phyloP scores from a whole-genome alignment of 1,140 invertebrate genomes.

The Brachionus calyciflorus region DNA sequence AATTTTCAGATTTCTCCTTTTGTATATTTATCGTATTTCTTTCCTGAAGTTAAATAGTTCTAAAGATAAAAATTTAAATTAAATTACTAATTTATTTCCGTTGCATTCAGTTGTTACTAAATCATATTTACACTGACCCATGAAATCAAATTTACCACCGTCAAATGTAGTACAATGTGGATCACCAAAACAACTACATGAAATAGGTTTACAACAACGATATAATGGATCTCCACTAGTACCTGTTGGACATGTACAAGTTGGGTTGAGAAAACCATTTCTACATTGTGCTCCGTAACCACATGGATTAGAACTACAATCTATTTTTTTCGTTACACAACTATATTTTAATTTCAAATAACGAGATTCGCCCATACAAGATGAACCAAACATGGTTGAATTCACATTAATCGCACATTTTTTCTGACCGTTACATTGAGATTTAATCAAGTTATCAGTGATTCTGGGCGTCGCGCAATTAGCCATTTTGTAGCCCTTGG shows the following conservation, averaged over 20 bases:
- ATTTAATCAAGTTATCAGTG: background rate
- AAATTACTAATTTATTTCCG: background rate
- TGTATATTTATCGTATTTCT: no score
- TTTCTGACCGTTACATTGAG: background rate
- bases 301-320: constrained; percentile 4
- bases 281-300: background rate
- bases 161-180: background rate
- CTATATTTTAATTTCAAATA: background rate
- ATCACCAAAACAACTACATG: background rate
- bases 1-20: no score
- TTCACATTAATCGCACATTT: background rate
- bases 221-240: constrained; percentile 1
- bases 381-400: background rate
- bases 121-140: background rate
- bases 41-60: background rate
- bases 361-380: background rate
- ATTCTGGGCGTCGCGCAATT: background rate
- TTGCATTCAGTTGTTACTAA: constrained; percentile 26
- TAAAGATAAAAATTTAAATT: background rate
- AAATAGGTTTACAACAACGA: constrained; percentile 17
- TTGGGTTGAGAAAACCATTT: background rate
- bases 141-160: background rate
- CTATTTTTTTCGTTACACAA: constrained; percentile 5
- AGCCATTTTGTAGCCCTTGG: background rate
- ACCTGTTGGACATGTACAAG: constrained; percentile 11